A percentile compares a stretch with the other conserved stretches of the same genome.
Conservation (phyloP, 2,888 invertebrate species). For the Myathropa florea region DNA sequence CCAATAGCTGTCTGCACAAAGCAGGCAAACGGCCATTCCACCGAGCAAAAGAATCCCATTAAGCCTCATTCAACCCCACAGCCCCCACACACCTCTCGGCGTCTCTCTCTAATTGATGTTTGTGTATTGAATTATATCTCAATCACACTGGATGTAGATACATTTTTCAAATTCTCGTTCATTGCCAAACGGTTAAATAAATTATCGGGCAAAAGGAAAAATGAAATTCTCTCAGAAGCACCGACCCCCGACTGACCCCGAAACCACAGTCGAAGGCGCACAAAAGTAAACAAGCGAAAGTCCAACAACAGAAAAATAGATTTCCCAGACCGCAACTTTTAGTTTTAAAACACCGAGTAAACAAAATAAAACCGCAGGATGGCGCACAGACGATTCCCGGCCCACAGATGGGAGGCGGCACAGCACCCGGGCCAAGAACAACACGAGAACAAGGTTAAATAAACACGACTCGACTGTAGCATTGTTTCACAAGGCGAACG, state of each 20-base stretch:
- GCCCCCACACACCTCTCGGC: neutral
- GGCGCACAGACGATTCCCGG: conserved; percentile 16
- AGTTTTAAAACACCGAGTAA: conserved; percentile 60
- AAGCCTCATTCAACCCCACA: neutral
- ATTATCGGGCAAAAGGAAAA: neutral
- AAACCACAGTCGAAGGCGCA: neutral
- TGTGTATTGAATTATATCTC: conserved; percentile 22
- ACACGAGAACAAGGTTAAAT: conserved; percentile 68
- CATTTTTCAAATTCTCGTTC: conserved; percentile 30
- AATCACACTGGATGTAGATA: conserved; percentile 20
- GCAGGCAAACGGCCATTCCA: neutral
- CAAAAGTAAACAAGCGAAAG: conserved; percentile 8
- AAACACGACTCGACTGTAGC: conserved; percentile 40
- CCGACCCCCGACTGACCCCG: conserved; percentile 6
- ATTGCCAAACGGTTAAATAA: conserved; percentile 35
- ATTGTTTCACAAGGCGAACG: conserved; percentile 47
- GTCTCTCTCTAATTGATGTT: neutral
- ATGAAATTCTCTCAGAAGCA: neutral
- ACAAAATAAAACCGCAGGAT: conserved; percentile 67
- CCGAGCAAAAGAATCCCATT: neutral
- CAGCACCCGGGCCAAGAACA: conserved; percentile 57
- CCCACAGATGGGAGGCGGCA: conserved; percentile 12
- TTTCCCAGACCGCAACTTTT: conserved; percentile 48
- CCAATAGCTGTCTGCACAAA: conserved; percentile 18
- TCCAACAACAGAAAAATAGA: conserved; percentile 31